Conservation (phyloP, 2,888 invertebrate genomes). For the Cerastis leucographa region DNA sequence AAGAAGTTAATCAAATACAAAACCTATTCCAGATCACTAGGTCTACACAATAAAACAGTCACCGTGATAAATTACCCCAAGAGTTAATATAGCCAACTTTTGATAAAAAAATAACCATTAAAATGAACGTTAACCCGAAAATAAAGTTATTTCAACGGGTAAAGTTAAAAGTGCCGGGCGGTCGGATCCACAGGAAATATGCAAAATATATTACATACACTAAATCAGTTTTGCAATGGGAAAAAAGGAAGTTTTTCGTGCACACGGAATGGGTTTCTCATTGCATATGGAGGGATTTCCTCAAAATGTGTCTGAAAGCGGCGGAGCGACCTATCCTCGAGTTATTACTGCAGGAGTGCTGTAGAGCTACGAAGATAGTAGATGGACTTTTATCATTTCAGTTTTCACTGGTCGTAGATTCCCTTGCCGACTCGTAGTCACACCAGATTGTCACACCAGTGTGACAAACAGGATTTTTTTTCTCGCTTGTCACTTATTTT, state of each 20-base stretch:
- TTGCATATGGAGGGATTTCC: slow-evolving; percentile 69
- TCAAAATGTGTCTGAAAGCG: slow-evolving; percentile 63
- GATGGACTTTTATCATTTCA: background rate
- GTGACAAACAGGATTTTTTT: too few relatives aligned
- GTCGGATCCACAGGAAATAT: slow-evolving; percentile 66
- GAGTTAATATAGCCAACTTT: slow-evolving; percentile 63
- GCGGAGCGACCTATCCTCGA: slow-evolving; percentile 53
- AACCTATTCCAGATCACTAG: slow-evolving; percentile 51
- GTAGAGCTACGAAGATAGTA: slow-evolving; percentile 33
- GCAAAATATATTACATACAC: slow-evolving; percentile 78
- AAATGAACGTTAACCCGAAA: slow-evolving; percentile 79
- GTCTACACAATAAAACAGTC: slow-evolving; percentile 60
- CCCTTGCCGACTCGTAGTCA: too few relatives aligned
- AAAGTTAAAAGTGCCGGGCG: slow-evolving; percentile 76
- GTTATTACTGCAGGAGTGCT: slow-evolving; percentile 55
- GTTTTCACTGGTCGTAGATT: background rate
- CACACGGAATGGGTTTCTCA: slow-evolving; percentile 67
- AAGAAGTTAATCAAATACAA: slow-evolving; percentile 35
- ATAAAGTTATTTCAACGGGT: slow-evolving; percentile 77
- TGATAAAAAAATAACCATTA: slow-evolving; percentile 72
- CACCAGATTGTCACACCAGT: too few relatives aligned
- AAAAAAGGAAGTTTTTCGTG: slow-evolving; percentile 65
- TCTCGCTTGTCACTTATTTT: too few relatives aligned
- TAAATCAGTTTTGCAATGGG: slow-evolving; percentile 72
- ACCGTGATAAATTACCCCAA: slow-evolving; percentile 47